Evolutionary conservation across 2,797 vertebrate species (phyloP).

Genomic region (Etheostoma nigrum): DNA sequence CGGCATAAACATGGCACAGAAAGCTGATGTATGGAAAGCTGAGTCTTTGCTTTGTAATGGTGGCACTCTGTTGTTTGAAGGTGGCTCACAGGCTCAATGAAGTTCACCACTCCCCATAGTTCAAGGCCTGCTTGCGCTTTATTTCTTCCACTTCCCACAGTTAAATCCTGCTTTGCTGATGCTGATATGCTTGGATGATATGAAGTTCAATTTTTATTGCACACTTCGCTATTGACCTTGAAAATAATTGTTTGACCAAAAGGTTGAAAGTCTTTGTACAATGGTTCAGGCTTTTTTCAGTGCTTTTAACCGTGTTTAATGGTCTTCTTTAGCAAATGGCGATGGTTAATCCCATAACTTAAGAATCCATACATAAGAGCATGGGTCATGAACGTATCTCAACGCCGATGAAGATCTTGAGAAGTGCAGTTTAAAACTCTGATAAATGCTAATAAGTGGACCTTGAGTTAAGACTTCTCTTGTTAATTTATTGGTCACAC

Average conservation of each 20-base stretch:
- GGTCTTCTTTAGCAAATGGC: neutral
- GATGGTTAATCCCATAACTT: too few relatives aligned
- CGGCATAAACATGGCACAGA: neutral
- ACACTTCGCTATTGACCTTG: neutral
- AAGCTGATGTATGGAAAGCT: neutral
- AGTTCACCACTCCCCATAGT: constrained; percentile 35
- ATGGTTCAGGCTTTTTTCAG: neutral
- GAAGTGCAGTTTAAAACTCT: neutral
- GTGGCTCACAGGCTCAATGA: constrained; percentile 39
- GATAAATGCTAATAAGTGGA: neutral
- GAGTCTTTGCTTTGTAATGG: neutral
- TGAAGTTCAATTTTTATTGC: neutral
- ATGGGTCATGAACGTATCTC: neutral
- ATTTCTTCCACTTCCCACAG: neutral
- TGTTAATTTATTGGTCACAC: neutral
- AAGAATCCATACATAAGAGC: too few relatives aligned
- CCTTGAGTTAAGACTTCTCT: neutral
- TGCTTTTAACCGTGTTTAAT: neutral
- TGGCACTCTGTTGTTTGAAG: constrained; percentile 15
- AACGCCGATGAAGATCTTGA: neutral
- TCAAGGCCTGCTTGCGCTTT: constrained; percentile 7
- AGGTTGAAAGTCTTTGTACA: neutral
- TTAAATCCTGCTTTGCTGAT: neutral
- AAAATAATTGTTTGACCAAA: neutral
- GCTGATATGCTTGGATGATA: neutral